Base-by-base conservation (phyloP, 2,888 invertebrate species). In the Andrena minutula region DNA sequence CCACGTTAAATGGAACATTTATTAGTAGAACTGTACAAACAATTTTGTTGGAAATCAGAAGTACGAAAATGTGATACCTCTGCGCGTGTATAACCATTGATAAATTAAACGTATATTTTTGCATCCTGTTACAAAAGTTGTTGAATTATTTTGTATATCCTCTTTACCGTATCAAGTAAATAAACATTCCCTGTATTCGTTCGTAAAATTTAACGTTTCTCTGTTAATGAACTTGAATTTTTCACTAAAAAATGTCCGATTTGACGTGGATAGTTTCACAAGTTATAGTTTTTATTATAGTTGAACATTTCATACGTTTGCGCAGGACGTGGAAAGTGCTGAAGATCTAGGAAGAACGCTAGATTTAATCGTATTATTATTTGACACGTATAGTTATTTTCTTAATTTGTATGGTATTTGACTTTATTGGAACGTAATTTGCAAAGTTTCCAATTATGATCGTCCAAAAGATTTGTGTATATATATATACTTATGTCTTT, bases 51-150 rank as follows among this genome's bases (percentile, higher is more conserved):
- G 16, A 16, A 16, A 41, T 41, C 41, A 5, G 41, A 41, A 16
- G 41, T 41, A 16, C 16, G 41, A 5, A 41, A 41, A 16, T 41
- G 41, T 41, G 41, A 41, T 41, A 41, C 12, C 16, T 41, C 41
- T 41, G 41, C 16, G 41, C 41, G 5, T 41, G 41, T 16, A 41
- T 41, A 16, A 16, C 41, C 41, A 41, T 41, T 41, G 41, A 41
- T 41, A 41, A 20, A 53, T 53, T 53, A 53, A 53, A 53, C 20
- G 53, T 53, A 20, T 53, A 53, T 53, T 53, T n/a, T 53, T 53
- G 20, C 2, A 8, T 53, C 8, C 53, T 20, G 20, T 3, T 20
- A 3, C 20, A 20, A 53, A 53, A 20, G 7, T 0, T 53, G 53
- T 20, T 0, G n/a, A 53, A 20, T 20, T 41, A 41, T 41, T 16